These are phyloP conservation scores for Rhinopomastus cyanomelas DNA, from an alignment of 2,113 vertebrate species.

Conservation along the genomic window DNA sequence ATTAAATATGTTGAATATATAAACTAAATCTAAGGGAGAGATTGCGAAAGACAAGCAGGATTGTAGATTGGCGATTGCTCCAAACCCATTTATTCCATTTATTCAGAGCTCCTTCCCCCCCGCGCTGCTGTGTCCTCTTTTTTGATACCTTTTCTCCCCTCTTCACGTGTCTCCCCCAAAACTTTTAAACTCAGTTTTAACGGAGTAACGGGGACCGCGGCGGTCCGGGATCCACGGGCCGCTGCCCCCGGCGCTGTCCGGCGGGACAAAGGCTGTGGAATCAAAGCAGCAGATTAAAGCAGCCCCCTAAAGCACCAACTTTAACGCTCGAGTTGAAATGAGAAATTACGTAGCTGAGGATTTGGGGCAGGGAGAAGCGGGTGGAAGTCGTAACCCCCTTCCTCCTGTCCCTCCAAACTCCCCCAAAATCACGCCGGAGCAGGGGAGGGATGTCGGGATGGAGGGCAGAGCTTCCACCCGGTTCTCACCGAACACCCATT, in stretches of 20 bases:
- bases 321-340: background rate
- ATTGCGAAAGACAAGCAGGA: background rate
- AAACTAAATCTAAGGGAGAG: background rate
- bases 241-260: background rate
- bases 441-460: too few species aligned
- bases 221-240: background rate
- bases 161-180: background rate
- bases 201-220: background rate
- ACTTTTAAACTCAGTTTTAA: background rate
- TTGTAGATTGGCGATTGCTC: background rate
- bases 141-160: background rate
- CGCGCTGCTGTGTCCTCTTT: background rate
- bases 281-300: background rate
- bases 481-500: too few species aligned
- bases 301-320: background rate
- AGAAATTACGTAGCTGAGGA: background rate
- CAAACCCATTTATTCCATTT: background rate
- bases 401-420: too few species aligned
- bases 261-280: background rate
- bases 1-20: too few species aligned
- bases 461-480: too few species aligned
- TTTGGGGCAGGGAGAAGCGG: background rate
- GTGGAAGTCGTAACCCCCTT: background rate
- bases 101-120: conserved; percentile 9
- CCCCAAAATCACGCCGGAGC: too few species aligned